These are phyloP conservation scores for Lasioglossum figueresi DNA, from an alignment of 2,888 invertebrate genomes.

Conservation along the genomic window DNA sequence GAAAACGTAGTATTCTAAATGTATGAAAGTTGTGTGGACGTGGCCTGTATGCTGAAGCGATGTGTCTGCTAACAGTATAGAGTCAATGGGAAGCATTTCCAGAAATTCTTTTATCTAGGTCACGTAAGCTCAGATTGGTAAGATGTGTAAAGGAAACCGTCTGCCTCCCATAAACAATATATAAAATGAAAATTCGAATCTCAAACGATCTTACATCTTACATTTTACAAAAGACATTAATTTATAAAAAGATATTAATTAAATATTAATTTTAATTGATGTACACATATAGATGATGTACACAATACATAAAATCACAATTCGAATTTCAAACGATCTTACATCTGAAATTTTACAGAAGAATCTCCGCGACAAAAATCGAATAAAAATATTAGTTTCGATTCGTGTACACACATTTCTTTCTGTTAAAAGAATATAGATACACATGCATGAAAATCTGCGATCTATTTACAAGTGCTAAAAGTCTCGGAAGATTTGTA, in stretches of 20 bases:
- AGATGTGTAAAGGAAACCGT: no score
- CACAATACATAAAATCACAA: background rate
- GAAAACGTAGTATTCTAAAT: background rate
- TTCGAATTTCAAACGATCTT: background rate
- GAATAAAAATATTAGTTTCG: no score
- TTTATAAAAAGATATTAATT: no score
- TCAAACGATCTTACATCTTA: background rate
- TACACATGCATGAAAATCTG: background rate
- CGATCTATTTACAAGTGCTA: background rate
- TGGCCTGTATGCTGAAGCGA: background rate
- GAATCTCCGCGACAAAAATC: no score
- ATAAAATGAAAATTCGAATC: background rate
- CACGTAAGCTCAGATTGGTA: no score
- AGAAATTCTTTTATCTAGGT: background rate
- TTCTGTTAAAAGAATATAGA: background rate
- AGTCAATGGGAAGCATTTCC: background rate
- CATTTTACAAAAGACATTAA: no score
- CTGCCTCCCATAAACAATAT: background rate
- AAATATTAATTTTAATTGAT: no score
- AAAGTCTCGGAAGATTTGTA: background rate
- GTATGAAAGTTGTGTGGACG: background rate
- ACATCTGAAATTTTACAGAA: no score
- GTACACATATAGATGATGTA: no score
- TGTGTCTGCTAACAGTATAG: no score
- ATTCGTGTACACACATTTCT: background rate